Base-by-base conservation (phyloP, 2,113 vertebrate species). In the Corythaixoides concolor region DNA sequence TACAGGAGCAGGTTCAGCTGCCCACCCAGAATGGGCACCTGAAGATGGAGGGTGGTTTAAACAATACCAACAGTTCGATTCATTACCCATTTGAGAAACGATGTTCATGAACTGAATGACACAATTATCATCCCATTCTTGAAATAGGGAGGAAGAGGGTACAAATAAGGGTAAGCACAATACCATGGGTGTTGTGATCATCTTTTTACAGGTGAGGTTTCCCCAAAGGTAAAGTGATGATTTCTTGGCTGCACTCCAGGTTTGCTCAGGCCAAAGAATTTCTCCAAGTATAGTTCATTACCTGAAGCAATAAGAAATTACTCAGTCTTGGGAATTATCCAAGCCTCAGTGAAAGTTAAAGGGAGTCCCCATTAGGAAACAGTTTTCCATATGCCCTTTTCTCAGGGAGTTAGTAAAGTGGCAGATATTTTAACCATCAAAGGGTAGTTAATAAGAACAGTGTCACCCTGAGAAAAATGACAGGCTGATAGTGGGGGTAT, bases 211-310 rank as follows among this genome's bases (percentile, higher is more conserved):
- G 47, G 7, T 88, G 53, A 41, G 19, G 8, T 76, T 85, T 85
- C 35, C 74, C 0, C 0, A 0, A 52, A 81, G 8, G 26, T 76
- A 26, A 62, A 85, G 22, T 52, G 16, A 27, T 56, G 26, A 67
- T 85, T 81, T 30, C 69, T 77, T 77, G 53, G 52, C 12, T 2
- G 13, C 32, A 13, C 3, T 73, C 41, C 30, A 56, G 23, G 15
- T 84, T 76, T 88, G 12, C 50, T 60, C 33, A 33, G 41, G 53
- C 35, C 30, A 72, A 67, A 88, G 19, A 62, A 56, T 47, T 32
- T 16, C 6, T 60, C 39, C 56, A 50, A 20, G 9, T 88, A 45
- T 33, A 8, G 12, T 8, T 79, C 5, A 50, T 78, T 79, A 70
- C 21, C 32, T 70, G 45, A 80, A 76, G 77, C 21, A 2, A 6